Base-by-base conservation (phyloP, 2,113 vertebrate genomes). In the Pomatorhinus ruficollis region DNA sequence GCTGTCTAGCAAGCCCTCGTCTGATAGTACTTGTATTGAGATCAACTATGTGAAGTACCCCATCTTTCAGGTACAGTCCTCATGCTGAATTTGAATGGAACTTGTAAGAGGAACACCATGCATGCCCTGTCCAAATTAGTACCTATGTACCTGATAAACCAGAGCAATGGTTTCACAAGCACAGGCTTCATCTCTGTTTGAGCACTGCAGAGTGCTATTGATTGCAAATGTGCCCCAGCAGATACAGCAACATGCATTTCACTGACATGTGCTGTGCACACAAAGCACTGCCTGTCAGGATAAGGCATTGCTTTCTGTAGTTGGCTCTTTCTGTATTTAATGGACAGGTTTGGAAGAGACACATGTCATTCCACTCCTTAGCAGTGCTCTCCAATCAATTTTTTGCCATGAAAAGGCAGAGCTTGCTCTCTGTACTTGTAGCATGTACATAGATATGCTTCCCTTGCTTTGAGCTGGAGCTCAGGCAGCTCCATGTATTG, bases 31-130 rank as follows among this genome's bases (percentile, higher is more conserved):
- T 33, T 99, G 99, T 96, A 99, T 99, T 94, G 99, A 99, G 98
- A 99, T 99, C 83, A 99, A 99, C 97, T 99, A 99, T 17, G 99
- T 99, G 94, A 99, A 99, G 98, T 99, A 99, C 95, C 99, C 99
- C 94, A 99, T 99, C 95, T 99, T 99, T 74, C 99, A 99, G 99
- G 99, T 99, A 98, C 76, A 81, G 52, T 87, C 50, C 52, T 68
- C 23, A 22, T 16, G 1, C 6, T 49, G 47, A 50, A 69, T 89
- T 89, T 83, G 40, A 87, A 75, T 76, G 82, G 56, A 81, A 56
- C 75, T 28, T 72, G 47, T 69, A 50, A 31, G 47, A 84, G 27
- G 35, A 91, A 8, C 50, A 39, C 63, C 1, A 0, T 61, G 69
- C 15, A 8, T 83, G 63, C 63, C 56, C 56, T 70, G 27, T 63